Evolutionary conservation across 2,113 vertebrate species (phyloP), one percentile per base, ranked within the genome.

Genomic region (Ciconia maguari): DNA sequence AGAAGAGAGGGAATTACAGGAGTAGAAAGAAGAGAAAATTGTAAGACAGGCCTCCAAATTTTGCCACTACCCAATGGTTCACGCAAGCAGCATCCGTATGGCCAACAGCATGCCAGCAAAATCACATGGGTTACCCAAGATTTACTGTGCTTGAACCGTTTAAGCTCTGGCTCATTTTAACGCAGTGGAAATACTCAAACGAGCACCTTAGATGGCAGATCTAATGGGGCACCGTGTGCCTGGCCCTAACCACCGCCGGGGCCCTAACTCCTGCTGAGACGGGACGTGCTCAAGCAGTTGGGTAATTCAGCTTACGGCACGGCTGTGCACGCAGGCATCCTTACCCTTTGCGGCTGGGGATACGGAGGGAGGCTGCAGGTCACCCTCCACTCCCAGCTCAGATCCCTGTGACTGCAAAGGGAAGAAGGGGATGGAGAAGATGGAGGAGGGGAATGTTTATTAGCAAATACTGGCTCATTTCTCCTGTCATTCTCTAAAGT

Each of bases 311-410:
- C 46, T 52, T 24, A 48, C 2, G 11, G 44, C 49, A 26, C 0
- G 10, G 46, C 24, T 1, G 0, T 5, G 21, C 64, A 16, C 22
- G 2, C 2, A 3, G 29, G 20, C 54, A 52, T 7, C 89, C 51
- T 32, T 86, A 29, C 41, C 66, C 65, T 26, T 10, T 7, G 42
- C 1, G 2, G 32, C 12, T 4, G 27, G 36, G 41, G 44, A 52
- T 21, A 58, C 0, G 0, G 13, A 69, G n/a, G 21, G 26, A 49
- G 42, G 10, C 2, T 34, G 9, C 1, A 1, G 49, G 49, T 49
- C 68, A 60, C 44, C 36, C 65, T 60, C 49, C 44, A 4, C 42
- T 77, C 54, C 72, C 46, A 75, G 32, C n/a, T 66, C 58, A 13
- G 19, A 54, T 25, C 42, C 41, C 68, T 24, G 9, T 5, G 42